Conservation (phyloP, 2,797 vertebrate species). For the Xiphorhynchus erythropygius region DNA sequence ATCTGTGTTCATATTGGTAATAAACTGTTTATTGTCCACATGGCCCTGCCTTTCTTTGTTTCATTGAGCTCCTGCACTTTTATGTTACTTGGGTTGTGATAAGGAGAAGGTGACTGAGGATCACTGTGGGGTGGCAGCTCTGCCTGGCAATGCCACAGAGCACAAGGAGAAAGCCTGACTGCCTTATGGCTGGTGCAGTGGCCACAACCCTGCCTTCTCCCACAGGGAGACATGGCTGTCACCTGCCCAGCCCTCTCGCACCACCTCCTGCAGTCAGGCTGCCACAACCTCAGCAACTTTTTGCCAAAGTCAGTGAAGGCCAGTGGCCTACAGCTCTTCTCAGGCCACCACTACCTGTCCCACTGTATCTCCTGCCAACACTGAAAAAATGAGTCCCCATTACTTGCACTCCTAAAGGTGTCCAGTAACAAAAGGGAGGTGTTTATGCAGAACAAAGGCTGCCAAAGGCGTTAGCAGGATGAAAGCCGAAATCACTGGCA, state of each 20-base stretch:
- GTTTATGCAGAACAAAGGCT: not conserved
- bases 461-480: not conserved
- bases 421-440: not conserved
- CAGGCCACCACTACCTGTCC: not conserved
- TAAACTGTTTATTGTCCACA: slow-evolving; percentile 88
- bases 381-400: not conserved
- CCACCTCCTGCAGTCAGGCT: not conserved
- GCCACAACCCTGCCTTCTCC: not conserved
- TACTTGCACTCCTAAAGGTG: not conserved
- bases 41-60: slow-evolving; percentile 15
- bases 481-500: not conserved
- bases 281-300: not conserved
- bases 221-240: rapidly evolving
- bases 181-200: rapidly evolving
- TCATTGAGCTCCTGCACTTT: not conserved
- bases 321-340: not conserved
- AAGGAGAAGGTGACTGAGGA: not conserved
- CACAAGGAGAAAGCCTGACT: not conserved
- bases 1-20: slow-evolving; percentile 95
- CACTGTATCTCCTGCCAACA: not conserved
- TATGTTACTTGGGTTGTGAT: not conserved
- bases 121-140: not conserved
- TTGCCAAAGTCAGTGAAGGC: not conserved
- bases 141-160: not conserved
- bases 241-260: rapidly evolving